These are phyloP conservation scores for Apis dorsata DNA, from an alignment of 1,140 invertebrate genomes.

Conservation along the genomic window DNA sequence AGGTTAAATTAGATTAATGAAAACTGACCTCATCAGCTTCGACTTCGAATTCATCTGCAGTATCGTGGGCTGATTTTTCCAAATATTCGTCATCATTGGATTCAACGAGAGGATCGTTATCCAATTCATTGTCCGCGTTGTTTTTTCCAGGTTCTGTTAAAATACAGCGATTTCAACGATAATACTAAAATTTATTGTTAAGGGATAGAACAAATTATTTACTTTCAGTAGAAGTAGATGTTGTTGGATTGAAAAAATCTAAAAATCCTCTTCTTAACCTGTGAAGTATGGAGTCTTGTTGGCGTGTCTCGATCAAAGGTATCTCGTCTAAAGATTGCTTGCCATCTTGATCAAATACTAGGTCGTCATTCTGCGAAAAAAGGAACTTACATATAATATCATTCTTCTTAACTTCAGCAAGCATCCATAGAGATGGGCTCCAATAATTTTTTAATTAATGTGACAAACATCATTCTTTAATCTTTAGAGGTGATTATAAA, in stretches of 20 bases:
- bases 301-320: constrained; percentile 65
- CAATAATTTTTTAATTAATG: no score
- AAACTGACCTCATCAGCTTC: constrained; percentile 42
- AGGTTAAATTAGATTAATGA: background rate
- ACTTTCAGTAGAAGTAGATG: constrained; percentile 46
- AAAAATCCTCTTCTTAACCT: constrained; percentile 68
- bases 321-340: constrained; percentile 49
- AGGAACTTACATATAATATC: fast-evolving
- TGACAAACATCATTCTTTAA: no score
- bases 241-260: constrained; percentile 26
- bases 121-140: background rate
- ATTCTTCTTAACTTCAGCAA: background rate
- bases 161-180: background rate
- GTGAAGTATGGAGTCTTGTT: constrained; percentile 66
- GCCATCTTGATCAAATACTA: constrained; percentile 73
- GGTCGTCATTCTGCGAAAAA: constrained; percentile 74
- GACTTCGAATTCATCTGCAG: constrained; percentile 29
- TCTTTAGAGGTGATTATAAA: no score
- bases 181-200: background rate
- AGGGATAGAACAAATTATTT: background rate
- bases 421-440: background rate
- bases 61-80: constrained; percentile 44
- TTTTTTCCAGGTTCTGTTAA: background rate
- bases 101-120: background rate
- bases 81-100: background rate